Base-by-base conservation (phyloP, 2,113 vertebrate genomes). In the Phoenicopterus ruber region DNA sequence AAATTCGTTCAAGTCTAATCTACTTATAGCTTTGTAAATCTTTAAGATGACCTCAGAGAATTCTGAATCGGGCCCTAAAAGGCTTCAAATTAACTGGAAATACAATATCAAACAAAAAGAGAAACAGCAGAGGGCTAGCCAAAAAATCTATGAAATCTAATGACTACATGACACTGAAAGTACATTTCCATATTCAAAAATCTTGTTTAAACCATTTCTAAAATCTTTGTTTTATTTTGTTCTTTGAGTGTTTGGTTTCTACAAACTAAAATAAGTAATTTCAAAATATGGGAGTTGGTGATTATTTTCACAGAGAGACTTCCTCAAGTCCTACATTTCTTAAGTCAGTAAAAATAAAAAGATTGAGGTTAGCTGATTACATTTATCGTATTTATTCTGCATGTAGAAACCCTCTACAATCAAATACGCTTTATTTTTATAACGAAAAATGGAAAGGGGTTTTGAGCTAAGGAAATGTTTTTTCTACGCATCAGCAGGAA, bases 401-500 rank as follows among this genome's bases (percentile, higher is more conserved):
- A 2, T 4, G 8, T 71, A 77, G 70, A 83, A 82, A 24, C 10
- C 4, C 17, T 9, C 19, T 21, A 20, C 2, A 6, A 63, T 17
- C 49, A 74, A 94, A 83, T 18, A 44, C 24, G 19, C 17, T 63
- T 76, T 67, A 49, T 69, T 82, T 93, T 94, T 70, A 24, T 11
- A 32, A n/a, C 9, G 57, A 76, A 46, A 89, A 65, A 54, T 26
- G 5, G 44, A 38, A 76, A 57, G 72, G 18, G 40, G 10, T 92
- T 96, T 94, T 57, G 58, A 83, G 87, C 46, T 18, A 28, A 47
- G 69, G 82, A 92, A 93, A 58, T 61, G 16, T 32, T 81, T 90
- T 97, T 93, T 83, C 71, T 78, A 15, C 22, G 20, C 57, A 44
- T 91, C 86, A 84, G 63, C 91, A 96, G 69, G 85, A 96, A 91